Base-by-base conservation (phyloP, 2,888 invertebrate genomes). In the Neuroscelio doddi region DNA sequence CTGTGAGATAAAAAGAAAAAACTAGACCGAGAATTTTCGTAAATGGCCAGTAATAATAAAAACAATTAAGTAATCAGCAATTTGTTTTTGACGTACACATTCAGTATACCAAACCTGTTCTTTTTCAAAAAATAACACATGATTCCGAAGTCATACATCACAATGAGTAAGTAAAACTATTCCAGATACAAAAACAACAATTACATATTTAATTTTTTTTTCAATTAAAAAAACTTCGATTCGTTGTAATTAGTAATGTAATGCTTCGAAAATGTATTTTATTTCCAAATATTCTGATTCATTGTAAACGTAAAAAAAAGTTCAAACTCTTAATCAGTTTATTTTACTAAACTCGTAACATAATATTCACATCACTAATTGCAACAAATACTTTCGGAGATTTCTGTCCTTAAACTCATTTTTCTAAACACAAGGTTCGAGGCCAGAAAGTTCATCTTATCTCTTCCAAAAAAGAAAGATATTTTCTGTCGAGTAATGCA, bases 161-260 rank as follows among this genome's bases (percentile, higher is more conserved):
- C 42, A 52, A 49, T 26, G 30, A 49, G 34, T 12, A 46, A 46
- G 14, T 47, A 42, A 65, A 66, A 69, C 64, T 64, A 61, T 62
- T 67, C 62, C 55, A 57, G 64, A 69, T 72, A 70, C 44, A 72
- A 70, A 72, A 72, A 70, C 70, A 72, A 72, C 52, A 10, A 61
- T 70, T 38, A 44, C 55, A 47, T 59, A 50, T 16, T 17, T 59
- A n/a, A n/a, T n/a, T 58, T 36, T 59, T 24, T 10, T 47, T 34
- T 52, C 30, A 44, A 26, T 29, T n/a, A 44, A 42, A 42, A 26
- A 42, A 7, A 26, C n/a, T n/a, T 4, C 10, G 10, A 14, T 38
- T 47, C 41, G 55, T 46, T 7, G 39, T 10, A 32, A 55, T 17
- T 39, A 29, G 36, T 24, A 26, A 53, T 45, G 38, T 26, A 15